Conservation (phyloP, 2,113 vertebrate species). For the Hippolais icterina region DNA sequence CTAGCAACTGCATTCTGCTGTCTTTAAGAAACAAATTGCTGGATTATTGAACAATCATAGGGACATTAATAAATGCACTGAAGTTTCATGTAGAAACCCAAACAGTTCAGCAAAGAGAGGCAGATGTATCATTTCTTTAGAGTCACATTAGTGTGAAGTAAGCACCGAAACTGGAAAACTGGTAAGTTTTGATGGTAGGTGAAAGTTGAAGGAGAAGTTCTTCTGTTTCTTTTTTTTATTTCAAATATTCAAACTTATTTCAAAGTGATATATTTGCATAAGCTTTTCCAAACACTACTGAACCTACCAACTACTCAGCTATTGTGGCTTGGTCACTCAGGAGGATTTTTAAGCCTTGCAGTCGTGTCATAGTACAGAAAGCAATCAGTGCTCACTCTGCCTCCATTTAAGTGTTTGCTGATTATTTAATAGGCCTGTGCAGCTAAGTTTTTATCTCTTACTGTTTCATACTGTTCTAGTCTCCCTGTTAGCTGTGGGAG, state of each 20-base stretch:
- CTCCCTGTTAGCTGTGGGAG: not conserved
- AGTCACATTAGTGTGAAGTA: not conserved
- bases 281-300: not conserved
- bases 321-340: not conserved
- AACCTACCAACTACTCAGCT: not conserved
- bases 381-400: not conserved
- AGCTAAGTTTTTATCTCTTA: not conserved
- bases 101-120: not conserved
- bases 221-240: not conserved
- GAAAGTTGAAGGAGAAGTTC: not conserved
- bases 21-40: slow-evolving; percentile 56
- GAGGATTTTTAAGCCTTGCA: not conserved
- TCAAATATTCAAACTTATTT: not conserved
- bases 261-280: not conserved
- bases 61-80: slow-evolving; percentile 25
- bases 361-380: not conserved
- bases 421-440: not conserved
- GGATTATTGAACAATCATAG: slow-evolving; percentile 49
- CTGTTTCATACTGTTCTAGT: not conserved
- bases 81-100: not conserved
- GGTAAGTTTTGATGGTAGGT: not conserved
- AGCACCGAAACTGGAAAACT: not conserved
- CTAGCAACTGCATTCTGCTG: slow-evolving; percentile 22
- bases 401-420: not conserved
- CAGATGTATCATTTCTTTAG: not conserved